Base-by-base conservation (phyloP, 1,140 invertebrate genomes). In the Thalassaphorura encarpata region DNA sequence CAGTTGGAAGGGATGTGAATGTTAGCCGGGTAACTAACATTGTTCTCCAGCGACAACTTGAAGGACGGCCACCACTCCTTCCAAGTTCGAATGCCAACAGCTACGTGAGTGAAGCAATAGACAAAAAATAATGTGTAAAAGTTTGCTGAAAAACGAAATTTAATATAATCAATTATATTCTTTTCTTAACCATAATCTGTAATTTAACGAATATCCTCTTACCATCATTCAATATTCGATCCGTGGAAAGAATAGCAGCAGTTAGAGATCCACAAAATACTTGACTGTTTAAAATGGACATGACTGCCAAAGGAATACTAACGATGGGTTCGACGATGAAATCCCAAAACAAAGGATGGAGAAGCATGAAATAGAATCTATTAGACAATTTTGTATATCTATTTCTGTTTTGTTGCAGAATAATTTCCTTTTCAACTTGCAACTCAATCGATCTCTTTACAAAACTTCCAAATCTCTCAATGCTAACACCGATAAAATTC, bases 401-500 rank as follows among this genome's bases (percentile, higher is more conserved):
- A 23, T 6, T 4, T n/a, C 47, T 11, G 24, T 11, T 5, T 26
- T 28, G 27, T 18, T 8, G 8, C 18, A 21, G 8, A 48, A 48
- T 6, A 21, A 11, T 36, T 46, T 27, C 11, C 16, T 36, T 46
- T 42, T 56, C 58, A 36, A 21, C 16, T 47, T 29, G 1, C 11
- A 48, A 11, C 47, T 61, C 58, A 2, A 60, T 52, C 39, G 45
- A 46, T 21, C 54, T 42, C 43, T 64, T 64, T 13, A 61, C 40
- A 13, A 41, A 41, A 56, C 63, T 61, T 51, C 63, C 79, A 23
- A 81, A 46, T 52, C 77, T 75, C 73, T 93, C 89, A 21, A 87
- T 69, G 4, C 77, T 72, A 24, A 92, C 73, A 36, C 86, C 87
- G 15, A 83, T 62, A 67, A 83, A 92, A 71, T 95, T 95, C 0